Percentiles rank a stretch among this genome's conserved stretches.
These are phyloP conservation scores for Caenorhabditis sp. DNA, from an alignment of 2,888 invertebrate species.

Conservation along the genomic window DNA sequence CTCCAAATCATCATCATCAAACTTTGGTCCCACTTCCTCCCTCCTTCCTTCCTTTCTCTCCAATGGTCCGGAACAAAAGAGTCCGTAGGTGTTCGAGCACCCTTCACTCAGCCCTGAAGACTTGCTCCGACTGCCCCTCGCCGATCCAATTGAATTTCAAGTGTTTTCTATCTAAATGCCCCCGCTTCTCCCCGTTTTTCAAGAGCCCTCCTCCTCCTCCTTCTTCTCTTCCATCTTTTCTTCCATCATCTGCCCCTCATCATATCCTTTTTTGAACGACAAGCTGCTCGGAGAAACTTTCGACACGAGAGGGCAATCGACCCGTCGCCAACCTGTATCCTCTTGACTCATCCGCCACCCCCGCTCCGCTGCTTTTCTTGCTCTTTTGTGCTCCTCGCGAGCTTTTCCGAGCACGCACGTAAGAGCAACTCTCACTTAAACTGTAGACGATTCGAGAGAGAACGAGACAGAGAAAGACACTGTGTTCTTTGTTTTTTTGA, in stretches of 20 bases:
- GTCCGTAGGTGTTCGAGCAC: constrained; percentile 57
- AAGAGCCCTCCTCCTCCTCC: constrained; percentile 33
- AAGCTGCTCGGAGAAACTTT: constrained; percentile 10
- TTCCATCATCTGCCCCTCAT: constrained; percentile 24
- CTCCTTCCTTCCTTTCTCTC: not conserved
- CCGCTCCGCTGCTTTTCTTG: constrained; percentile 36
- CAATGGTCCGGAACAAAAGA: constrained; percentile 39
- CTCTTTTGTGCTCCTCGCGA: constrained; percentile 48
- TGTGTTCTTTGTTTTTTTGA: constrained; percentile 58
- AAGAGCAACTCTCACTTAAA: constrained; percentile 49
- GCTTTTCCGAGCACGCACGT: constrained; percentile 20
- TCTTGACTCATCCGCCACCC: constrained; percentile 38
- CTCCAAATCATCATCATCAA: constrained; percentile 21
- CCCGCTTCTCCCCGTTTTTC: constrained; percentile 35
- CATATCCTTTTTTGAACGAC: constrained; percentile 49
- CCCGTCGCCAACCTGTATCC: constrained; percentile 46
- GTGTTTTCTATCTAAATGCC: constrained; percentile 62
- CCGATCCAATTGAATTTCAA: constrained; percentile 63
- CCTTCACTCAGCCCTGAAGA: constrained; percentile 48
- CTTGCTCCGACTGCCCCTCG: constrained; percentile 18
- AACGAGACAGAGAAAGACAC: constrained; percentile 11
- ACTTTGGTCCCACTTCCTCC: constrained; percentile 37
- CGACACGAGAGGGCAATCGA: constrained; percentile 9
- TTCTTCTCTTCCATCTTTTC: constrained; percentile 1
- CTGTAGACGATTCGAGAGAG: constrained; percentile 33